Base-by-base conservation (phyloP, 2,888 invertebrate genomes). In the Pyrocoelia pectoralis region DNA sequence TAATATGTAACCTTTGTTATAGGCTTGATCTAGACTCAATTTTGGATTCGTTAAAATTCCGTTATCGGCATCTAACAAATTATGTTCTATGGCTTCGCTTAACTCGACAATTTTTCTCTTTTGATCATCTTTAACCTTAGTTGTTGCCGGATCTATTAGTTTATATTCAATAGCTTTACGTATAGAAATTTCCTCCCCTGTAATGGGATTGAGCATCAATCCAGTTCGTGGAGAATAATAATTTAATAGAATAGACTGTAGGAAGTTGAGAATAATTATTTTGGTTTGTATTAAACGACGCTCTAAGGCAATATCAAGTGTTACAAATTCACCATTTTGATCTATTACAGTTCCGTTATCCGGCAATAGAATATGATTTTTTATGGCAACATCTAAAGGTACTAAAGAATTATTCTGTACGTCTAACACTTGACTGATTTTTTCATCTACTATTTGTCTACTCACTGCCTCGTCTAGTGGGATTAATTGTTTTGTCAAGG, bases 381-480 rank as follows among this genome's bases (percentile, higher is more conserved):
- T 83, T 49, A 94, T 82, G 24, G 94, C 93, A 77, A 93, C 90
- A 46, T 88, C 87, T 51, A 96, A 83, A 3, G 91, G 86, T 1
- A 95, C 80, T 68, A 89, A 89, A 68, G 87, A 86, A 56, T 91
- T 89, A 49, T 87, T 86, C 72, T 87, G 85, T 0, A 91, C 89
- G 77, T 95, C 93, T 77, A 90, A 90, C 68, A 94, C 89, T 79
- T 92, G 87, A 3, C 92, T 91, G 69, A 93, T 91, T 65, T 89
- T 89, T 1, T 92, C 89, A 80, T 94, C 93, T 19, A 96, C 86
- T 66, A 95, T 88, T 71, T 91, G 90, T 73, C 92, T 86, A 69
- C 89, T 87, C 50, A 94, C 88, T 1, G 93, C 92, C 74, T 93
- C 92, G 53, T 88, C 85, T 14, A 96, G 84, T 70, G 88, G 85